Evolutionary conservation across 2,888 invertebrate species (phyloP).

Genomic region (Napeogenes sylphis): DNA sequence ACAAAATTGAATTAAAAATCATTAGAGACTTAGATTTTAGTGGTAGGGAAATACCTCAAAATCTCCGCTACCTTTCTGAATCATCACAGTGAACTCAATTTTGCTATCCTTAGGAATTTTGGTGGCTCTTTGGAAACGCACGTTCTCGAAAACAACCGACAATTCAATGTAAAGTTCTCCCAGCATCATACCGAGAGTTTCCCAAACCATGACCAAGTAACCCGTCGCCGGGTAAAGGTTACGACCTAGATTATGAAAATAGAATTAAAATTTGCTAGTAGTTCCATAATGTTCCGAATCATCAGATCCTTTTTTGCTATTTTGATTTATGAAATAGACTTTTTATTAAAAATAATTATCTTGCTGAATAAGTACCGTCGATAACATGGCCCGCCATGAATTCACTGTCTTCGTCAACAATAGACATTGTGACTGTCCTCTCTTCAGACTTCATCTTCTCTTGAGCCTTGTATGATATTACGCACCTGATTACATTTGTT

Average conservation of each 20-base stretch:
- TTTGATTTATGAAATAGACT: background rate
- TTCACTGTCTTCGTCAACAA: conserved; percentile 81
- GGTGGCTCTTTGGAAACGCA: conserved; percentile 89
- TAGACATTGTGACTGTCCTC: conserved; percentile 77
- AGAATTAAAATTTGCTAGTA: too few relatives aligned
- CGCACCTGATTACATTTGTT: conserved; percentile 63
- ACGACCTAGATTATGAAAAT: conserved; percentile 68
- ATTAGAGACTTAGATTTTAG: too few relatives aligned
- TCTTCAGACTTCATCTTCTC: conserved; percentile 83
- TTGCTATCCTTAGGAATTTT: conserved; percentile 83
- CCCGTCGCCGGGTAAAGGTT: conserved; percentile 91
- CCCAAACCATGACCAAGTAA: conserved; percentile 87
- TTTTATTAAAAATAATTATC: background rate
- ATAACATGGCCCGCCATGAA: conserved; percentile 89
- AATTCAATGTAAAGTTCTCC: conserved; percentile 83
- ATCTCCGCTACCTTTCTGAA: conserved; percentile 82
- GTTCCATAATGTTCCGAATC: too few relatives aligned
- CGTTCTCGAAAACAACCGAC: conserved; percentile 89
- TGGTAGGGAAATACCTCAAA: conserved; percentile 72
- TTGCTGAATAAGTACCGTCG: conserved; percentile 79
- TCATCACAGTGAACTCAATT: conserved; percentile 81
- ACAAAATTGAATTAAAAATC: too few relatives aligned
- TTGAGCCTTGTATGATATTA: conserved; percentile 82
- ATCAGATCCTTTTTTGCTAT: too few relatives aligned
- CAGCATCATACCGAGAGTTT: conserved; percentile 84